These are phyloP conservation scores for Varanus salvator DNA, from an alignment of 2,113 vertebrate genomes.

Conservation along the genomic window DNA sequence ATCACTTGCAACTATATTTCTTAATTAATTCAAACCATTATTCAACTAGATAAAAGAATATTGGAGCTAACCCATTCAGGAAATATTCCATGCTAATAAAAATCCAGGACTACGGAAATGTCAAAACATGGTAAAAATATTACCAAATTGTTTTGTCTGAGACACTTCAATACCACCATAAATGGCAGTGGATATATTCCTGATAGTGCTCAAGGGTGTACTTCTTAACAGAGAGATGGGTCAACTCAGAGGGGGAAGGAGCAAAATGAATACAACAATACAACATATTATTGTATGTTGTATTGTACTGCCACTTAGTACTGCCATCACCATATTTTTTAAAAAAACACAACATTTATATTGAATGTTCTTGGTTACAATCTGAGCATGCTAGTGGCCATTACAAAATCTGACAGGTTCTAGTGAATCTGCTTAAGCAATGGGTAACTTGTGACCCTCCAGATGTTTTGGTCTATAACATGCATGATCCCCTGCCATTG, in stretches of 20 bases:
- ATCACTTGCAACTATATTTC: neutral
- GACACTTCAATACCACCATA: conserved; percentile 19
- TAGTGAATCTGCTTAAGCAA: neutral
- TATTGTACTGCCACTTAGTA: too few relatives aligned
- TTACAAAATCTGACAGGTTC: neutral
- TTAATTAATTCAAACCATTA: neutral
- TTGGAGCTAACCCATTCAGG: neutral
- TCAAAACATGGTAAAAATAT: conserved; percentile 28
- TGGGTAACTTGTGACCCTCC: too few relatives aligned
- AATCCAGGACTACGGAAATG: neutral
- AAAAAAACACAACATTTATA: neutral
- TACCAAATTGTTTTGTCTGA: conserved; percentile 21
- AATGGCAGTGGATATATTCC: neutral
- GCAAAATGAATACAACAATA: too few relatives aligned
- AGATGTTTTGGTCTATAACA: too few relatives aligned
- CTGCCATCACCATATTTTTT: neutral
- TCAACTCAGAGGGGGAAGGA: neutral
- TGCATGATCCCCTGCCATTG: too few relatives aligned
- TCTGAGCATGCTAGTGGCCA: neutral
- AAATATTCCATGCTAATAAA: conserved; percentile 15
- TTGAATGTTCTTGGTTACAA: neutral
- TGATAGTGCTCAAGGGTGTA: neutral
- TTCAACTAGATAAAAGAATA: neutral
- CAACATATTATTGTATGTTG: too few relatives aligned
- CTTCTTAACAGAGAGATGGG: neutral